These are phyloP conservation scores for Rhizoglyphus robini DNA, from an alignment of 1,140 invertebrate species.

Conservation along the genomic window DNA sequence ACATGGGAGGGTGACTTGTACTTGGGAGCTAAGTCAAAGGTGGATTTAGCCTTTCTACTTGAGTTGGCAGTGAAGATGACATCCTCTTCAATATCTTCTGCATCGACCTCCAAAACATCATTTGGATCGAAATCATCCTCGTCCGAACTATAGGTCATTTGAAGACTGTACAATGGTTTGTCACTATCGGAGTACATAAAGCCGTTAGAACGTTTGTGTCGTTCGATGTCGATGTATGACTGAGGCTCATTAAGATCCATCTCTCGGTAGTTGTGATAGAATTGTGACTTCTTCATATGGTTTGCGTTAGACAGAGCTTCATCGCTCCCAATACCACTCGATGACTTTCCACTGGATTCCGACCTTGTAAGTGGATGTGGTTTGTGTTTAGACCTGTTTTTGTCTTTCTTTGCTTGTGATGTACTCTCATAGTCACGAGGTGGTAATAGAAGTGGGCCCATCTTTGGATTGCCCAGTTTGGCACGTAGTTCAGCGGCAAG, in stretches of 20 bases:
- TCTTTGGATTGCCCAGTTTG: constrained; percentile 51
- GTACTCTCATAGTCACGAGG: constrained; percentile 74
- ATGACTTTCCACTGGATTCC: constrained; percentile 35
- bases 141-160: constrained; percentile 23
- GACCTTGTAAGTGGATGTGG: neutral
- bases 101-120: constrained; percentile 26
- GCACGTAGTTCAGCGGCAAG: constrained; percentile 75
- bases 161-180: constrained; percentile 19
- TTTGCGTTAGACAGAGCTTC: constrained; percentile 50
- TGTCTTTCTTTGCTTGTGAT: constrained; percentile 29
- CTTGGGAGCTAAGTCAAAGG: no score
- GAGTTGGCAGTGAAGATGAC: constrained; percentile 20
- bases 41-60: no score
- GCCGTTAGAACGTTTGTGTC: neutral
- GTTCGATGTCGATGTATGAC: neutral
- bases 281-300: constrained; percentile 31
- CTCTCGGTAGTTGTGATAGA: neutral
- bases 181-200: neutral
- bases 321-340: constrained; percentile 68
- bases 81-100: constrained; percentile 19
- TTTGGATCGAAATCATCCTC: constrained; percentile 25
- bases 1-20: constrained; percentile 1
- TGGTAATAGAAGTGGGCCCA: constrained; percentile 61
- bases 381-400: neutral
- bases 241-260: neutral